Conservation (phyloP, 2,113 vertebrate species). For the Dipodomys merriami region DNA sequence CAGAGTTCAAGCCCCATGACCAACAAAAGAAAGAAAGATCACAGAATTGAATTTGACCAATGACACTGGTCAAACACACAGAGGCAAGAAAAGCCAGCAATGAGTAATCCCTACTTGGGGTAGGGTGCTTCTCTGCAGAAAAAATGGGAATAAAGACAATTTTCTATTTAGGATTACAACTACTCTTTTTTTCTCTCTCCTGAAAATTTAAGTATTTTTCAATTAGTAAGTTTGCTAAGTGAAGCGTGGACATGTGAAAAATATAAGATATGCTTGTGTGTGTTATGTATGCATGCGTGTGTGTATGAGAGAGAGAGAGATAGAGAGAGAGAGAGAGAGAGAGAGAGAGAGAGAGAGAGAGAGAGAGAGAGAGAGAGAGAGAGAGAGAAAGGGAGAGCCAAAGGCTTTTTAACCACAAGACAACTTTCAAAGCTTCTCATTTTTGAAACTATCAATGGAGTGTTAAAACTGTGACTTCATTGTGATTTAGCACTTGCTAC, state of each 20-base stretch:
- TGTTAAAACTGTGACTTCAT: conserved; percentile 44
- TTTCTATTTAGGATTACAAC: background rate
- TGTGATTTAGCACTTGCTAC: conserved; percentile 25
- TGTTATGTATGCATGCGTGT: background rate
- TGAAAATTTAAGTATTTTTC: conserved; percentile 2
- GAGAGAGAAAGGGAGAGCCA: background rate
- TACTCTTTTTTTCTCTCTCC: rapidly evolving
- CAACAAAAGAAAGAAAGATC: background rate
- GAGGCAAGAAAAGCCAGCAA: background rate
- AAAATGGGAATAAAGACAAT: background rate
- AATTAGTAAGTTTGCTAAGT: conserved; percentile 47
- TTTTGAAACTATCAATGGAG: conserved; percentile 37
- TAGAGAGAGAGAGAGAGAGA: no score
- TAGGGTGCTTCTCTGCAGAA: background rate
- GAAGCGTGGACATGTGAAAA: background rate
- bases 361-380: background rate
- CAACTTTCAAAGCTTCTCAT: conserved; percentile 10
- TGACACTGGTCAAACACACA: background rate
- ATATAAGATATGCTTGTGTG: background rate
- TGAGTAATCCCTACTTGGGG: background rate
- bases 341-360: background rate
- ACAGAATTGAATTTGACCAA: background rate
- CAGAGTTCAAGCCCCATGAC: no score
- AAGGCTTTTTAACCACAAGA: background rate
- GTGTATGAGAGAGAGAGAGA: background rate